phyloP scores from a whole-genome alignment of 2,888 invertebrate species.

The Caenorhabditis sulstoni region DNA sequence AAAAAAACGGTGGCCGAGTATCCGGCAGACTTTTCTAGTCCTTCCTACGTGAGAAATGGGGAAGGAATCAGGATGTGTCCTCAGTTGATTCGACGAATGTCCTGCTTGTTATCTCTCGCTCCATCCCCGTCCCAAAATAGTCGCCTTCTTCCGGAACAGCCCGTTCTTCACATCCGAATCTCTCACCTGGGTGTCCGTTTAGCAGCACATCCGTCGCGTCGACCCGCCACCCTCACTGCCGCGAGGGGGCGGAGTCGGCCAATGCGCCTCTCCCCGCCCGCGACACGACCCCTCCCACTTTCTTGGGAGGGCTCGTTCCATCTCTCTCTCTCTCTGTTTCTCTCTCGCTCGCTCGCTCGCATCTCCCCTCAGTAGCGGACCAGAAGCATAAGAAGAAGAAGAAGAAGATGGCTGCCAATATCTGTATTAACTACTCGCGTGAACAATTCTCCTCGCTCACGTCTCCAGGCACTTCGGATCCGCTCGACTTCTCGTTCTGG shows the following conservation, averaged over 20 bases:
- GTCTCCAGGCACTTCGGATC: slow-evolving; percentile 62
- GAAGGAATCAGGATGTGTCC: too few species aligned
- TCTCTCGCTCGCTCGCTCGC: neutral
- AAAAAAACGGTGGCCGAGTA: too few species aligned
- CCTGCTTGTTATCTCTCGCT: too few species aligned
- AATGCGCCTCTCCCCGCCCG: neutral
- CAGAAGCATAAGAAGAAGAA: neutral
- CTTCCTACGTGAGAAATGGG: too few species aligned
- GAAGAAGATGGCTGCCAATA: slow-evolving; percentile 51
- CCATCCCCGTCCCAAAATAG: too few species aligned
- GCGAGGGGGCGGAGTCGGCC: slow-evolving; percentile 41
- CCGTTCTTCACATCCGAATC: too few species aligned
- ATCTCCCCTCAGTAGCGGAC: neutral
- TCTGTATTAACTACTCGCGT: slow-evolving; percentile 58
- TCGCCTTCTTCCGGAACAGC: too few species aligned
- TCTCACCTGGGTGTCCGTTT: too few species aligned
- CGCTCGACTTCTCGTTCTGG: slow-evolving; percentile 29
- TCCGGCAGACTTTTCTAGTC: too few species aligned
- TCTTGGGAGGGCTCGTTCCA: slow-evolving; percentile 14
- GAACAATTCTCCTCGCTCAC: slow-evolving; percentile 56
- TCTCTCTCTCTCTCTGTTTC: too few species aligned
- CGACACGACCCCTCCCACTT: slow-evolving; percentile 44
- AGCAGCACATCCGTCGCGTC: too few species aligned
- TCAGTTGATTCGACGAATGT: too few species aligned
- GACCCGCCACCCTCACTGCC: neutral